Percentiles rank a stretch among this genome's conserved stretches.
phyloP scores from a whole-genome alignment of 2,797 vertebrate species.

The Pangasius larnaudii region DNA sequence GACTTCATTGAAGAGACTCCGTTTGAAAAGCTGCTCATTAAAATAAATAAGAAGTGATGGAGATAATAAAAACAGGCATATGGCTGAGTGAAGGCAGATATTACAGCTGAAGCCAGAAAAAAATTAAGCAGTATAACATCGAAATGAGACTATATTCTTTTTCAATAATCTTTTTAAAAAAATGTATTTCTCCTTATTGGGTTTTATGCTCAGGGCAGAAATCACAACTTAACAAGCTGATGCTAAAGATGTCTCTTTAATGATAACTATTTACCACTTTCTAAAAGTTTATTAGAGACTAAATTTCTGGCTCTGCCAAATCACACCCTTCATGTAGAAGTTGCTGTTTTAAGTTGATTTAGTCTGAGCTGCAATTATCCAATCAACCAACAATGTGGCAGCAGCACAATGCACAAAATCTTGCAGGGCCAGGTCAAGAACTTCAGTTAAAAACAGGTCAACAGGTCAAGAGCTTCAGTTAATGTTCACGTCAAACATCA shows the following conservation, averaged over 20 bases:
- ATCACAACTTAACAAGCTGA: background rate
- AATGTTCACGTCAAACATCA: background rate
- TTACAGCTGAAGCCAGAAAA: slow-evolving; percentile 5
- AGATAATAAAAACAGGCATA: background rate
- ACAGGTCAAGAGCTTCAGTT: background rate
- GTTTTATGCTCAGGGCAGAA: background rate
- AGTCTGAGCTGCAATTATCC: background rate
- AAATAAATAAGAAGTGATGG: slow-evolving; percentile 11
- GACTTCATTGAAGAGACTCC: slow-evolving; percentile 7
- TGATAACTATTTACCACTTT: background rate
- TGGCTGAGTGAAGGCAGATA: background rate
- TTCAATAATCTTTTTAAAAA: background rate
- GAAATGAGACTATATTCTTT: background rate
- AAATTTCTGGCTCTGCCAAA: background rate
- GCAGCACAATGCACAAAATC: background rate
- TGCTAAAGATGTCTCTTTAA: background rate
- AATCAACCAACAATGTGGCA: background rate
- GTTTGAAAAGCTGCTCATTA: slow-evolving; percentile 11
- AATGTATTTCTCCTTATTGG: background rate
- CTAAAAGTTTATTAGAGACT: background rate
- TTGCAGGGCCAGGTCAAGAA: background rate
- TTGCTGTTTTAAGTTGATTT: background rate
- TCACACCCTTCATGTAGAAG: background rate
- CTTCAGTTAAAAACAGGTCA: too few species aligned
- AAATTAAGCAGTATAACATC: background rate